Evolutionary conservation across 2,888 invertebrate genomes (phyloP).

Genomic region (Cerastis rubricosa): DNA sequence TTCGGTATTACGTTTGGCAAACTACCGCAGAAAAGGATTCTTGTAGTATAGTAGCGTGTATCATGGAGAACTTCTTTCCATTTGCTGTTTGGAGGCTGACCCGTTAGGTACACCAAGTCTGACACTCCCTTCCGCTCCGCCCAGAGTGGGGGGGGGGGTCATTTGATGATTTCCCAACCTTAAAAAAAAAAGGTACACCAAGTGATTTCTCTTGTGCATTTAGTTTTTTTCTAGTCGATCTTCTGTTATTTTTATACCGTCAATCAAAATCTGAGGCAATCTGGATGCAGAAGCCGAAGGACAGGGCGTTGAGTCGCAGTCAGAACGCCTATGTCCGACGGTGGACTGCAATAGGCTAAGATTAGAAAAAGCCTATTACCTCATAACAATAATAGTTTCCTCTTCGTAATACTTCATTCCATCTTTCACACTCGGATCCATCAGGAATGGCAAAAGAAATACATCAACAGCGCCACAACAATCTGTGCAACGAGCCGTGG

Average conservation of each 20-base stretch:
- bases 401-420: constrained; percentile 21
- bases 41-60: not conserved
- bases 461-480: constrained; percentile 52
- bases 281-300: not conserved
- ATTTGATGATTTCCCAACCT: no score
- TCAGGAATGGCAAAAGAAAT: constrained; percentile 34
- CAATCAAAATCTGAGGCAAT: not conserved
- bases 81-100: not conserved
- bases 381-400: constrained; percentile 1
- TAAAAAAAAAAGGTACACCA: no score
- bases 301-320: not conserved
- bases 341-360: not conserved
- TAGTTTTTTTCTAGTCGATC: not conserved
- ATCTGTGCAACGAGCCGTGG: constrained; percentile 62
- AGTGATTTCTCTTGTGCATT: not conserved
- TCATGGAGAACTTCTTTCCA: not conserved
- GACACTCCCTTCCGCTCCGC: no score
- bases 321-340: not conserved
- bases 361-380: not conserved
- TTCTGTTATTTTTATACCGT: not conserved
- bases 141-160: no score
- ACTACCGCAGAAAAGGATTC: not conserved
- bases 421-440: constrained; percentile 7
- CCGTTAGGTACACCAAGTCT: no score
- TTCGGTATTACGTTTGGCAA: not conserved